Percentiles rank a stretch among this genome's conserved stretches.
These are phyloP conservation scores for Huso huso DNA, from an alignment of 2,797 vertebrate genomes.

Conservation along the genomic window DNA sequence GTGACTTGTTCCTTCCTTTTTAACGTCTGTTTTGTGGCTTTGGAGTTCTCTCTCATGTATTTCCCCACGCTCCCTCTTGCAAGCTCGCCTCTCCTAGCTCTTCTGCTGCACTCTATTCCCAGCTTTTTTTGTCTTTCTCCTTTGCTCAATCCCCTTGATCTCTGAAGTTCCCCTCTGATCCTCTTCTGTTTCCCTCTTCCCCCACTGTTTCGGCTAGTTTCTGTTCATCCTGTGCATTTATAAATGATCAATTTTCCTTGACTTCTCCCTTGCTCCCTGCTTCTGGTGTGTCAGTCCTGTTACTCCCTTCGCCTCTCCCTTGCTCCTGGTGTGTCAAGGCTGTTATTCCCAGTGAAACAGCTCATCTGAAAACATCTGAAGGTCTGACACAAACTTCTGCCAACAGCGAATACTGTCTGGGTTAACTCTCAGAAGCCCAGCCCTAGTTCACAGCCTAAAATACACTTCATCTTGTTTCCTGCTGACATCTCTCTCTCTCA, in stretches of 20 bases:
- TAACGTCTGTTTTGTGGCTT: no score
- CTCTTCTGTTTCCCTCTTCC: not conserved
- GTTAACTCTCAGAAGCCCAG: constrained; percentile 3
- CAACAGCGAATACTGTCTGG: not conserved
- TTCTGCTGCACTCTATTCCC: no score
- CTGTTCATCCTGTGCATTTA: constrained; percentile 4
- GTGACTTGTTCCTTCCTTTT: no score
- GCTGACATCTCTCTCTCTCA: not conserved
- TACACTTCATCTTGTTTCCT: not conserved
- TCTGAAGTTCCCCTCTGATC: not conserved
- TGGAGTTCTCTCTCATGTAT: no score
- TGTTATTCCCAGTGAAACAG: not conserved
- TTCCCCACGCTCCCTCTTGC: no score
- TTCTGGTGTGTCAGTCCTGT: constrained; percentile 10
- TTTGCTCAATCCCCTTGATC: not conserved
- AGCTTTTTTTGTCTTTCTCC: no score
- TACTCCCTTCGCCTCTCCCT: constrained; percentile 14
- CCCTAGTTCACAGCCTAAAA: not conserved
- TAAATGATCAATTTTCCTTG: not conserved
- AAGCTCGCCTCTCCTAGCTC: no score
- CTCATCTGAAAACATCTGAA: constrained; percentile 15
- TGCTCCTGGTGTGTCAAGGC: constrained; percentile 22
- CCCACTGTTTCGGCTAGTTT: not conserved
- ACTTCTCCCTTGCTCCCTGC: constrained; percentile 15
- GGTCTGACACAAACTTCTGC: not conserved